These are phyloP conservation scores for Castor canadensis DNA, from an alignment of 2,113 vertebrate species.

Conservation along the genomic window DNA sequence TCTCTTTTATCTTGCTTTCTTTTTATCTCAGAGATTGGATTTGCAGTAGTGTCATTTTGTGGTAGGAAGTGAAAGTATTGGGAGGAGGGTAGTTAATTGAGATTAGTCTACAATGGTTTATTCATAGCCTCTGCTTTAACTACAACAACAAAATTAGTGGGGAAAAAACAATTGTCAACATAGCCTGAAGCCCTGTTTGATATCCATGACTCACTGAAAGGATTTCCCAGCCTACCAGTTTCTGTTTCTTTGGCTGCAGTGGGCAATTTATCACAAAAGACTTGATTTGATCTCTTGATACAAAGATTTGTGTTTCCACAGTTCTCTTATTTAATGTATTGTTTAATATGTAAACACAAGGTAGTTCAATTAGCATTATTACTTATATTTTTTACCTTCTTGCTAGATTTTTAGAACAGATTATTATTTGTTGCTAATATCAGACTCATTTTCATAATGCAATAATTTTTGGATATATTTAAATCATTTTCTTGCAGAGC, in stretches of 20 bases:
- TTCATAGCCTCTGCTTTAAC: not conserved
- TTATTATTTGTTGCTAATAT: not conserved
- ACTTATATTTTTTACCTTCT: not conserved
- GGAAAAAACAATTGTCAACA: not conserved
- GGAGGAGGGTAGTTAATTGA: not conserved
- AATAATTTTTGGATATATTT: not conserved
- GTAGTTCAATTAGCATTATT: not conserved
- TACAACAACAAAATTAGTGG: not conserved
- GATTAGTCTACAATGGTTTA: not conserved
- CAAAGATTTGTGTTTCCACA: not conserved
- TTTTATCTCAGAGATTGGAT: not conserved
- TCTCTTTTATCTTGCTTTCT: not conserved
- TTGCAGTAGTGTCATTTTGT: not conserved
- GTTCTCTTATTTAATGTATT: not conserved
- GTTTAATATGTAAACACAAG: not conserved
- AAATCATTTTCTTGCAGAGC: not conserved
- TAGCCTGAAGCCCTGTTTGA: not conserved
- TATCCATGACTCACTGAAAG: not conserved
- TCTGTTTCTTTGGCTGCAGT: not conserved
- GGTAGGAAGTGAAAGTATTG: not conserved
- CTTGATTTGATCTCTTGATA: not conserved
- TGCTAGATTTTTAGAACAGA: not conserved
- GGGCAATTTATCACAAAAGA: not conserved
- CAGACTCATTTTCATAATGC: not conserved
- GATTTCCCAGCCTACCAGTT: not conserved